Conservation (phyloP, 37 sponge, comb jelly and placozoan species). For the Aplysina aerophoba region DNA sequence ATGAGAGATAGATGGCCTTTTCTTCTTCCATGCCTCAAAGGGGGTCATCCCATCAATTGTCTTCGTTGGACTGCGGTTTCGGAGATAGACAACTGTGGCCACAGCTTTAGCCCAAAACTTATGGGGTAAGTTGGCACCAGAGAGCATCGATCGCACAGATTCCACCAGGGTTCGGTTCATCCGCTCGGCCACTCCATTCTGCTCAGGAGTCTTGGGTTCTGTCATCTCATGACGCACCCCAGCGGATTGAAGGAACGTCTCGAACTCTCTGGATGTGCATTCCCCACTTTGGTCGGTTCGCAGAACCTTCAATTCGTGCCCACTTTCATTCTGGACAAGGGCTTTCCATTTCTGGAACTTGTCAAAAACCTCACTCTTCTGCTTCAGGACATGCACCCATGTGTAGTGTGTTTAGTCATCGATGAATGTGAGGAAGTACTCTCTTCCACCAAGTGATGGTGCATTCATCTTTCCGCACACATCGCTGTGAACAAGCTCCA, state of each 20-base stretch:
- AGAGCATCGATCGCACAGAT: conserved; percentile 67
- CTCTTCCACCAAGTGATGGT: conserved; percentile 48
- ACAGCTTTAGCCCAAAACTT: conserved; percentile 77
- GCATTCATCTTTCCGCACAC: conserved; percentile 57
- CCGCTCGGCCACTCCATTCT: conserved; percentile 74
- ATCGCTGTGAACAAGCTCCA: conserved; percentile 57
- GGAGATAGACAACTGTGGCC: conserved; percentile 62
- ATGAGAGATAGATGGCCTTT: conserved; percentile 37
- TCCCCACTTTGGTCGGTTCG: conserved; percentile 66
- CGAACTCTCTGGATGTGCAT: conserved; percentile 57
- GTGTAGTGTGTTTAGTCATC: conserved; percentile 47
- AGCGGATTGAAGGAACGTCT: conserved; percentile 44
- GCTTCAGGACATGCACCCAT: conserved; percentile 63
- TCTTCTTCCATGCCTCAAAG: conserved; percentile 40
- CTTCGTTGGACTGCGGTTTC: conserved; percentile 62
- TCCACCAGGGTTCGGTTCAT: conserved; percentile 74
- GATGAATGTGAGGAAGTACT: conserved; percentile 55
- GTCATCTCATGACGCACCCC: conserved; percentile 71
- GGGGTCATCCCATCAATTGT: conserved; percentile 48
- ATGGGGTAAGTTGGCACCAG: conserved; percentile 60
- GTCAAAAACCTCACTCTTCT: conserved; percentile 59
- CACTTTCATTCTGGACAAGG: conserved; percentile 47
- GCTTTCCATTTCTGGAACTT: conserved; percentile 70
- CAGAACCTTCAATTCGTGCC: conserved; percentile 57
- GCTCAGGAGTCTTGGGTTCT: conserved; percentile 71